Conservation (phyloP, 2,888 invertebrate species). For the Oligia strigilis region DNA sequence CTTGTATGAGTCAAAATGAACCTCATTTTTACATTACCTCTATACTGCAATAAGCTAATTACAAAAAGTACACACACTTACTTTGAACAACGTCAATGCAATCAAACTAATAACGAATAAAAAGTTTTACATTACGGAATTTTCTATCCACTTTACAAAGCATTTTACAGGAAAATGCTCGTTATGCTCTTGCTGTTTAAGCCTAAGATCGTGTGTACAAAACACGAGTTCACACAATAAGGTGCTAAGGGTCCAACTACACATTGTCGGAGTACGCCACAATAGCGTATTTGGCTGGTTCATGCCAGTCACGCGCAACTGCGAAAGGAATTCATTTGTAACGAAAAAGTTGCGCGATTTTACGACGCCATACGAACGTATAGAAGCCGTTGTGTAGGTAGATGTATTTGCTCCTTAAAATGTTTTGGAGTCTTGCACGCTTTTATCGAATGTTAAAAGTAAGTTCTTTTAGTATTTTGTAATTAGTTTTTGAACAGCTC, state of each 20-base stretch:
- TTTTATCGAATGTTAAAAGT: slow-evolving; percentile 19
- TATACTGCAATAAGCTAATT: slow-evolving; percentile 17
- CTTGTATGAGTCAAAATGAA: neutral
- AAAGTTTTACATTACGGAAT: slow-evolving; percentile 54
- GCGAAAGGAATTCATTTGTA: slow-evolving; percentile 82
- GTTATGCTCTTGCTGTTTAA: slow-evolving; percentile 4
- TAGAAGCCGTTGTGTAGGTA: slow-evolving; percentile 40
- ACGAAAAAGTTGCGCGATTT: slow-evolving; percentile 74
- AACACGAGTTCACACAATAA: slow-evolving; percentile 56
- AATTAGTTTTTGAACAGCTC: slow-evolving; percentile 32
- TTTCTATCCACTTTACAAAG: slow-evolving; percentile 39
- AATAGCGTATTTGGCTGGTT: slow-evolving; percentile 67
- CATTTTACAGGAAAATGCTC: slow-evolving; percentile 23
- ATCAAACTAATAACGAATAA: slow-evolving; percentile 56
- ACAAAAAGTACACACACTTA: slow-evolving; percentile 16
- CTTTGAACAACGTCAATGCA: slow-evolving; percentile 47
- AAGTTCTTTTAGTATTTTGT: slow-evolving; percentile 36
- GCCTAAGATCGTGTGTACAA: slow-evolving; percentile 48
- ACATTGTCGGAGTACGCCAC: slow-evolving; percentile 66
- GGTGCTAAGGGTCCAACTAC: slow-evolving; percentile 65
- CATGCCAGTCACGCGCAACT: slow-evolving; percentile 76
- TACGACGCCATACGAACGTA: slow-evolving; percentile 34
- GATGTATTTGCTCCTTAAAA: slow-evolving; percentile 58
- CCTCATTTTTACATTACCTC: neutral
- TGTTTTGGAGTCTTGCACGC: slow-evolving; percentile 47